Evolutionary conservation across 2,888 invertebrate species (phyloP), one percentile per base, ranked within the genome.

Genomic region (Drosophila imparisetae): DNA sequence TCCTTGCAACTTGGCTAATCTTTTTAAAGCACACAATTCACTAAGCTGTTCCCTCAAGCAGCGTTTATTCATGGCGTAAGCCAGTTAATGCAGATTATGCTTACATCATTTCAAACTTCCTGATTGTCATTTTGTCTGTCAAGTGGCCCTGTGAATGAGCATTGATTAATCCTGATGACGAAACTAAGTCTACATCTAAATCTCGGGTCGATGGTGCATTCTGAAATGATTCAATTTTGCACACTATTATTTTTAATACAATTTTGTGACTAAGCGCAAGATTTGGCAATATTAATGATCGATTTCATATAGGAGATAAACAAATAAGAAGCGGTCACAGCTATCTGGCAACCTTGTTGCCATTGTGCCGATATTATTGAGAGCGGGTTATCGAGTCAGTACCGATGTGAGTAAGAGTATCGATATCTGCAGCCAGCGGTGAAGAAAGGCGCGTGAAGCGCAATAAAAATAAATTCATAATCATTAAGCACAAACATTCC

Each of bases 21-120:
- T 65, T 62, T 80, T 65, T 54, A 27, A 67, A 62, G 55, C 50
- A 60, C 32, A 55, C 80, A 80, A 67, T 55, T 72, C 42, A 52
- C 62, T 78, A 59, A 78, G 72, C 61, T 61, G 36, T 34, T 32
- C 36, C 21, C 53, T 45, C n/a, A 62, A 61, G 30, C 52, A 10
- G 6, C 42, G 49, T 63, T 57, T 49, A 63, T 63, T 66, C 29
- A 49, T 65, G 13, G 48, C n/a, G 29, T 13, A 30, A 30, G 27
- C 34, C 62, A 52, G 49, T 54, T 30, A 42, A 49, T 50, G 36
- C 38, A 45, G 38, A 59, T 65, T 59, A 34, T 45, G 8, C 34
- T 54, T 49, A 34, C 34, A 24, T 54, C 24, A 55, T 48, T 30
- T 49, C 11, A 21, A 55, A 32, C 34, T 60, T 59, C 6, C 40